phyloP scores from a whole-genome alignment of 2,888 invertebrate genomes.

The Phaedon cochleariae region DNA sequence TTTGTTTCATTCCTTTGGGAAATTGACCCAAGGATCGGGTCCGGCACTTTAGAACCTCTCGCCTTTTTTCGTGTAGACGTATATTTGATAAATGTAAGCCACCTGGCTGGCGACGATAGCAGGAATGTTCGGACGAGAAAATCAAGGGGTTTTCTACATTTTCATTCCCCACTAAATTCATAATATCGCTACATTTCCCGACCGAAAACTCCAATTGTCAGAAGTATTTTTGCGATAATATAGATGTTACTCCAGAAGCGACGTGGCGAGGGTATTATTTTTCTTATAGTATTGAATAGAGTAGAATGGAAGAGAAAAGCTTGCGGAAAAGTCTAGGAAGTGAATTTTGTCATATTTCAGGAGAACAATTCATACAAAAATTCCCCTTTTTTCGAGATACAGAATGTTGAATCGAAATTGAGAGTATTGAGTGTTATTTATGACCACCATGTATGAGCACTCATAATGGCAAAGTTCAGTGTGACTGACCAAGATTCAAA shows the following conservation, averaged over 20 bases:
- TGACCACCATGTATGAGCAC: too few species aligned
- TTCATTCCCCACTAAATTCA: background rate
- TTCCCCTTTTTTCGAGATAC: too few species aligned
- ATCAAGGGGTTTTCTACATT: background rate
- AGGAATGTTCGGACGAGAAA: background rate
- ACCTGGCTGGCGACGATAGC: conserved; percentile 5
- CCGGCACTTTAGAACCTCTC: conserved; percentile 36
- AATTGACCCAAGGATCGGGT: conserved; percentile 46
- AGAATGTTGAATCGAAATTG: too few species aligned
- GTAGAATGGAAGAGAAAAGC: too few species aligned
- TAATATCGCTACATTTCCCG: background rate
- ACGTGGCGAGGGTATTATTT: too few species aligned
- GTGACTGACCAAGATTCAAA: too few species aligned
- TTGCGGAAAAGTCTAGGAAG: too few species aligned
- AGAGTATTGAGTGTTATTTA: too few species aligned
- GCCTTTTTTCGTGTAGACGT: conserved; percentile 3
- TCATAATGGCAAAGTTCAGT: too few species aligned
- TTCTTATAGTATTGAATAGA: too few species aligned
- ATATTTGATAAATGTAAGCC: conserved; percentile 8
- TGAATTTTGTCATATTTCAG: too few species aligned
- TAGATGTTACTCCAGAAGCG: background rate
- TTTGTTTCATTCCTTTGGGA: conserved; percentile 47
- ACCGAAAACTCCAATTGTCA: background rate
- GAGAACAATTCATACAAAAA: too few species aligned
- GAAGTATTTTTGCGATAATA: background rate